Conservation (phyloP, 2,888 invertebrate species). For the Agrotis clavis region DNA sequence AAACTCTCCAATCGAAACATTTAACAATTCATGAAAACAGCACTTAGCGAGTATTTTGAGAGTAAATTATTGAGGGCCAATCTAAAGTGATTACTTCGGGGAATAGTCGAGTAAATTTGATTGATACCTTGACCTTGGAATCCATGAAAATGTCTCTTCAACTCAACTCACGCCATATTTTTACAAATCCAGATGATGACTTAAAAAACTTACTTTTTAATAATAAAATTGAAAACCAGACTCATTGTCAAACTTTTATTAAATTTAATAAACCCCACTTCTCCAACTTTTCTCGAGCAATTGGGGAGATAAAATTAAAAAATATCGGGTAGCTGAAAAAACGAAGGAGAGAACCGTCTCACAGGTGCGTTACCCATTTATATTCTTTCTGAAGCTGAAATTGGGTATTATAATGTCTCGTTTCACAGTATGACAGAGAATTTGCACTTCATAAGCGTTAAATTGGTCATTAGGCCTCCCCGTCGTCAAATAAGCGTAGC, state of each 20-base stretch:
- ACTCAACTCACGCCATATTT: conserved; percentile 40
- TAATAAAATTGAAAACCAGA: conserved; percentile 46
- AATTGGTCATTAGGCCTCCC: conserved; percentile 87
- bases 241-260: conserved; percentile 62
- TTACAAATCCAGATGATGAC: not conserved
- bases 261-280: conserved; percentile 61
- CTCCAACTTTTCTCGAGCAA: conserved; percentile 39
- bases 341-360: conserved; percentile 60
- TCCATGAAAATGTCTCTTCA: conserved; percentile 2
- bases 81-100: conserved; percentile 47
- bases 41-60: conserved; percentile 49
- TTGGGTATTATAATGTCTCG: conserved; percentile 88
- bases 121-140: conserved; percentile 21
- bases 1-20: conserved; percentile 29
- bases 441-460: conserved; percentile 90
- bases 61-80: conserved; percentile 46
- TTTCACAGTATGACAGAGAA: conserved; percentile 87
- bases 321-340: conserved; percentile 60
- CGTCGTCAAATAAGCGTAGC: conserved; percentile 81
- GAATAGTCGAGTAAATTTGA: conserved; percentile 44
- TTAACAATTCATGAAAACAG: conserved; percentile 55
- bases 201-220: conserved; percentile 40
- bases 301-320: conserved; percentile 57
- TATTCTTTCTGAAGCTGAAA: conserved; percentile 87
- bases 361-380: conserved; percentile 82